Evolutionary conservation across 1,140 invertebrate genomes (phyloP).

Genomic region (Drosophila nigrodunni): DNA sequence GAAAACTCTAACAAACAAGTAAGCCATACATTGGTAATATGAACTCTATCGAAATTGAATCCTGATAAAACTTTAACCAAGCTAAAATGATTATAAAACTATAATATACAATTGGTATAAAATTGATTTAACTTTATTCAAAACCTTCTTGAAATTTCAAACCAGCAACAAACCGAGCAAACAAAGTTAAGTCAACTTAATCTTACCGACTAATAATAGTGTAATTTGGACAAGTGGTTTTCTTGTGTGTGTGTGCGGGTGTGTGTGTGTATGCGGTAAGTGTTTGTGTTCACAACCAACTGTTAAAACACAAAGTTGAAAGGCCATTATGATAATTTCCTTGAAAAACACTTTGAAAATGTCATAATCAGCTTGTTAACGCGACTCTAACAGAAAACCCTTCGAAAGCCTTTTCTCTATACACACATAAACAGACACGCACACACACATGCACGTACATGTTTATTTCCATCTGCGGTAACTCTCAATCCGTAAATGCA

Average conservation of each 20-base stretch:
- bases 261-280: background rate
- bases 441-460: too few relatives aligned
- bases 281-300: background rate
- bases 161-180: too few relatives aligned
- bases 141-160: too few relatives aligned
- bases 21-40: too few relatives aligned
- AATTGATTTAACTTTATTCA: too few relatives aligned
- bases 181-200: background rate
- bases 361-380: conserved; percentile 5
- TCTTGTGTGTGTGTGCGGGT: background rate
- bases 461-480: background rate
- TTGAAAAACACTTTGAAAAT: conserved; percentile 11
- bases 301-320: conserved; percentile 13
- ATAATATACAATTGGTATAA: too few relatives aligned
- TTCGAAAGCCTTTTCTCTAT: background rate
- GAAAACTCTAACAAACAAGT: too few relatives aligned
- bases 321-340: conserved; percentile 39
- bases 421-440: too few relatives aligned
- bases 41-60: too few relatives aligned
- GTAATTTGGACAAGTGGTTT: background rate
- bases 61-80: too few relatives aligned
- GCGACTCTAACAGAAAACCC: background rate
- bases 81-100: too few relatives aligned
- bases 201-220: background rate
- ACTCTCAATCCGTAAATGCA: conserved; percentile 51